These are phyloP conservation scores for Henicopernis longicauda DNA, from an alignment of 2,113 vertebrate species.

Conservation along the genomic window DNA sequence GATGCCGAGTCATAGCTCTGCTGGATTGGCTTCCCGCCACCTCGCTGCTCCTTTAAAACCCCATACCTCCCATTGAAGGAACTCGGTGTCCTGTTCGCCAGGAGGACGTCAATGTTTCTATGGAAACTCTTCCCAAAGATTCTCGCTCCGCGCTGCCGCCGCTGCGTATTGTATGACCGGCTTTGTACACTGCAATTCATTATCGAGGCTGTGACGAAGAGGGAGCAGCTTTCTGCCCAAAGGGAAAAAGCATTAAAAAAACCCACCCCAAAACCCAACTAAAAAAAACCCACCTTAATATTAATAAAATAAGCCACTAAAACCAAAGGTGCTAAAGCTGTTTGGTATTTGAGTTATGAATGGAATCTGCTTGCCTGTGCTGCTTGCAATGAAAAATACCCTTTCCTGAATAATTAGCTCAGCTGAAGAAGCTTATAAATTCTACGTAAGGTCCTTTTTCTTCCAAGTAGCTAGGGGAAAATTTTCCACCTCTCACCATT, in stretches of 20 bases:
- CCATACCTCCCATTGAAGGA: constrained; percentile 75
- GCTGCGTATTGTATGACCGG: constrained; percentile 74
- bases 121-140: constrained; percentile 87
- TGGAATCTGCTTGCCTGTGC: constrained; percentile 2
- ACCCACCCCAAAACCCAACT: too few species aligned
- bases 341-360: constrained; percentile 31
- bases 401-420: constrained; percentile 35
- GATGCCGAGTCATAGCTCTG: constrained; percentile 47
- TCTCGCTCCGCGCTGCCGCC: constrained; percentile 59
- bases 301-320: constrained; percentile 40
- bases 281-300: background rate
- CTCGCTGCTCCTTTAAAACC: constrained; percentile 58
- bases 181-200: constrained; percentile 77
- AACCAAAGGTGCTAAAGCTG: constrained; percentile 1
- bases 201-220: constrained; percentile 64
- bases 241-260: background rate
- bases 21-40: constrained; percentile 40
- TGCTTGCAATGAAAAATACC: constrained; percentile 13
- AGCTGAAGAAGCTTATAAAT: constrained; percentile 23
- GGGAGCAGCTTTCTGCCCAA: constrained; percentile 40
- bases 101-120: constrained; percentile 87
- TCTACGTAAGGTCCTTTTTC: background rate
- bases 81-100: constrained; percentile 75
- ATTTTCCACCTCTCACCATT: background rate
- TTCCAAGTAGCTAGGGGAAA: background rate